Base-by-base conservation (phyloP, 2,113 vertebrate species). In the Axis porcinus region DNA sequence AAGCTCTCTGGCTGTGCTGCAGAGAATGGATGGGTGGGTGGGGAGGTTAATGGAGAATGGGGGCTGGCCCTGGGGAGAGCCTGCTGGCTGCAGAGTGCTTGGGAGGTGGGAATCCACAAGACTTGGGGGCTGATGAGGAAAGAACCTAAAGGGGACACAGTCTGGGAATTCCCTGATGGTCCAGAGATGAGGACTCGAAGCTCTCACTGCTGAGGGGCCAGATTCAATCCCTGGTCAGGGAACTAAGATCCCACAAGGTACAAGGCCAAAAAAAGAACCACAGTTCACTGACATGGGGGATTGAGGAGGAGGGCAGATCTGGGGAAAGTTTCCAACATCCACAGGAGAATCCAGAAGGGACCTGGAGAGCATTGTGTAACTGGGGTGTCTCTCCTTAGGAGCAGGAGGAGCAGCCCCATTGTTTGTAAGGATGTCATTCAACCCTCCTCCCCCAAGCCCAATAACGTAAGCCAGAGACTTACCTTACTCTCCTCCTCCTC, bases 361-460 rank as follows among this genome's bases (percentile, higher is more conserved):
- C 25, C 11, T 36, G 40, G 76, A 40, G 13, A 54, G 40, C 3
- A 7, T 6, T 28, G 47, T 27, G n/a, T n/a, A 17, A 62, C 27
- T 16, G 1, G 9, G 57, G 19, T 23, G 1, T 43, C 45, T 43
- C 45, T 28, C 45, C 33, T 84, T 9, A 11, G 33, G 74, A 62
- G 25, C 54, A 76, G 2, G 6, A 62, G 57, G 12, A 52, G 33
- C 57, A 21, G 45, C 40, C 7, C 40, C 54, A 5, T 36, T 50
- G 13, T 64, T 82, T 52, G 15, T 28, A 58, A 76, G 25, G n/a
- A 21, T 28, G 13, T 45, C 58, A 55, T 16, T 13, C 36, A 9
- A n/a, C n/a, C n/a, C 30, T 30, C 57, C 25, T 55, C 82, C 30
- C 15, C 52, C 21, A 47, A 33, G 8, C 3, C 21, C 0, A 0